These are phyloP conservation scores for Endotricha flammealis DNA, from an alignment of 2,888 invertebrate species.

Conservation along the genomic window DNA sequence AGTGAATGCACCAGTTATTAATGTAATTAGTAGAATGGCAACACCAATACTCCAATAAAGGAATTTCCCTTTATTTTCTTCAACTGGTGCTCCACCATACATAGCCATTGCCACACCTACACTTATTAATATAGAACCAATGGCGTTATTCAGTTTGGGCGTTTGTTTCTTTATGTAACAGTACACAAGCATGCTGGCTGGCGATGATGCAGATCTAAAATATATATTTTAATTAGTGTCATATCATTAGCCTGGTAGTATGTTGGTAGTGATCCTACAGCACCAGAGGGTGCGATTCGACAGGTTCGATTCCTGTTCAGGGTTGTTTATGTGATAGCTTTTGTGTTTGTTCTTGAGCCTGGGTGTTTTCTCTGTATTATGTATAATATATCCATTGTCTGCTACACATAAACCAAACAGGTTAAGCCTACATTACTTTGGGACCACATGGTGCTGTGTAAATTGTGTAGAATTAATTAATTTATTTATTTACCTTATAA, in stretches of 20 bases:
- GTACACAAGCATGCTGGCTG: conserved; percentile 65
- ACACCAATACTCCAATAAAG: conserved; percentile 63
- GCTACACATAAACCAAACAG: too few relatives aligned
- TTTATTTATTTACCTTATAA: conserved; percentile 65
- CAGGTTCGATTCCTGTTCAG: too few relatives aligned
- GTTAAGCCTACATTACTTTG: too few relatives aligned
- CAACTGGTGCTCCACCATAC: conserved; percentile 58
- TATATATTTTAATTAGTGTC: conserved; percentile 3
- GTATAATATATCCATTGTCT: too few relatives aligned
- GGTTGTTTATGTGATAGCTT: too few relatives aligned
- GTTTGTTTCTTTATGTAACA: conserved; percentile 51
- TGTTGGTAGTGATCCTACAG: conserved; percentile 6
- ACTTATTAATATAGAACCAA: conserved; percentile 60
- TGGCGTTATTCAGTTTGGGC: conserved; percentile 48
- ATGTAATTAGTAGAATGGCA: conserved; percentile 44
- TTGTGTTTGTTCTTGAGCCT: too few relatives aligned
- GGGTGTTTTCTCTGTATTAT: too few relatives aligned
- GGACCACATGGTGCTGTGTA: too few relatives aligned
- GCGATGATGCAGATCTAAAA: conserved; percentile 65
- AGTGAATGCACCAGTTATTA: conserved; percentile 61
- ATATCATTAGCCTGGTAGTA: neutral
- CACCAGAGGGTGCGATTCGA: too few relatives aligned
- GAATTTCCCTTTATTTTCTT: conserved; percentile 48
- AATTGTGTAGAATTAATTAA: too few relatives aligned
- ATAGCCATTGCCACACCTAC: conserved; percentile 58